Evolutionary conservation across 1,140 invertebrate species (phyloP).

Genomic region (Carposina sasakii): DNA sequence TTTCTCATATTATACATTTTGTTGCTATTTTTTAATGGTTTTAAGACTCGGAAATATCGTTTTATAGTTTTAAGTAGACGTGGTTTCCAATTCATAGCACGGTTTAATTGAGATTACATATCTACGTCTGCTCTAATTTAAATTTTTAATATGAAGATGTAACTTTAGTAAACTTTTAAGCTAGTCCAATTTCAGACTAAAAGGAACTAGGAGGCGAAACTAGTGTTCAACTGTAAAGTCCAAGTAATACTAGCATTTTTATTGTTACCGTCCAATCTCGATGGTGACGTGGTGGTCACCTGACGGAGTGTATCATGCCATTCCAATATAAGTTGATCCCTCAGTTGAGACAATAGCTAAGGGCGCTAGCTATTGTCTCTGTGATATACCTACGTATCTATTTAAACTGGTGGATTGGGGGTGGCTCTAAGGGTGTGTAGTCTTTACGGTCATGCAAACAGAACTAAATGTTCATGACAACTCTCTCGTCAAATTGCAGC

Average conservation of each 20-base stretch:
- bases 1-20: slow-evolving; percentile 51
- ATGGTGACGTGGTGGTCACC: slow-evolving; percentile 57
- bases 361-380: no score
- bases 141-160: no score
- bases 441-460: slow-evolving; percentile 60
- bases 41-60: slow-evolving; percentile 18
- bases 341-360: no score
- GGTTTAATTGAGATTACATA: no score
- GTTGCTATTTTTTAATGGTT: slow-evolving; percentile 17
- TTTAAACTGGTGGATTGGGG: slow-evolving; percentile 34
- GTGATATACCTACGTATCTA: no score
- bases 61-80: slow-evolving; percentile 25
- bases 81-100: no score
- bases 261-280: slow-evolving; percentile 49
- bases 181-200: no score
- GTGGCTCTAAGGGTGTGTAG: slow-evolving; percentile 42
- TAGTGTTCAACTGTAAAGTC: slow-evolving; percentile 32
- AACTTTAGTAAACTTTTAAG: no score
- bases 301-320: slow-evolving; percentile 28
- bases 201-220: slow-evolving; percentile 18
- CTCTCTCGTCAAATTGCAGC: slow-evolving; percentile 56
- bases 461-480: slow-evolving; percentile 47
- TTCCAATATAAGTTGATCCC: no score
- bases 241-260: slow-evolving; percentile 45
- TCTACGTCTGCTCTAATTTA: no score